Conservation (phyloP, 2,797 vertebrate genomes). For the Parauchenoglanis punctatus region DNA sequence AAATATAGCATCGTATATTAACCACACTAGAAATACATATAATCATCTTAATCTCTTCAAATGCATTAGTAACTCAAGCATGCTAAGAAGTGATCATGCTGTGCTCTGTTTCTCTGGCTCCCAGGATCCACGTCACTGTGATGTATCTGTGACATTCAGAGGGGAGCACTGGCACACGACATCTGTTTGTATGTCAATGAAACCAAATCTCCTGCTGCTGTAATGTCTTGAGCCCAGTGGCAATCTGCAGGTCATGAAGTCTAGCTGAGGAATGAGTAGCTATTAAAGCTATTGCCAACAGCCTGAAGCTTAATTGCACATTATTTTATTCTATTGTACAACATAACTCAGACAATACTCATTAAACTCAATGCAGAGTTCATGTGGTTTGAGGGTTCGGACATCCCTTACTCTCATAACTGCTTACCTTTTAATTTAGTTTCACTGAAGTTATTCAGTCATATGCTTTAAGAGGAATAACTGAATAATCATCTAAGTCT, state of each 20-base stretch:
- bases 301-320: slow-evolving; percentile 68
- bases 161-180: slow-evolving; percentile 49
- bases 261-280: slow-evolving; percentile 45
- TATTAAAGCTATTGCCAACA: slow-evolving; percentile 60
- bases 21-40: slow-evolving; percentile 11
- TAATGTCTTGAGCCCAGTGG: slow-evolving; percentile 66
- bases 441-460: background rate
- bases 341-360: slow-evolving; percentile 60
- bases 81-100: background rate
- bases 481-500: background rate
- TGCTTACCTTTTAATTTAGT: slow-evolving; percentile 38
- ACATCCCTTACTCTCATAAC: background rate
- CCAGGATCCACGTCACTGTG: slow-evolving; percentile 49
- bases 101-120: slow-evolving; percentile 6
- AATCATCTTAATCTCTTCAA: slow-evolving; percentile 25
- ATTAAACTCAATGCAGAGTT: slow-evolving; percentile 63
- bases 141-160: slow-evolving; percentile 57
- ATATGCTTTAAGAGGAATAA: background rate
- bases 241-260: slow-evolving; percentile 63
- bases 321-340: slow-evolving; percentile 48
- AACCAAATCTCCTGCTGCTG: slow-evolving; percentile 59
- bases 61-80: background rate
- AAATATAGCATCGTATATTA: slow-evolving; percentile 16
- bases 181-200: slow-evolving; percentile 65
- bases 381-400: slow-evolving; percentile 46